These are phyloP conservation scores for Piscicola geometra DNA, from an alignment of 2,888 invertebrate genomes.

Conservation along the genomic window DNA sequence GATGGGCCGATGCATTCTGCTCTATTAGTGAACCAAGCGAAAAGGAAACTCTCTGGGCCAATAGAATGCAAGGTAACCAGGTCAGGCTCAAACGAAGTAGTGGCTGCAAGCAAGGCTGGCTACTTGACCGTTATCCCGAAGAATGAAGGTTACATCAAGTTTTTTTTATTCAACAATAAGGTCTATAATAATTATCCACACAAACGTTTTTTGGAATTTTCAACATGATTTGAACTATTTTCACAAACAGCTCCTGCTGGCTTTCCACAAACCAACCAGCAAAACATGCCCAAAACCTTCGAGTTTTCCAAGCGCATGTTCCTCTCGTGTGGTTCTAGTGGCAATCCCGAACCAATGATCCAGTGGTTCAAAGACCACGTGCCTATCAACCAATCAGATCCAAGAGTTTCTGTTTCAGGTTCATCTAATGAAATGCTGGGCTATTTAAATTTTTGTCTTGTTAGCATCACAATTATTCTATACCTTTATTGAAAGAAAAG, in stretches of 20 bases:
- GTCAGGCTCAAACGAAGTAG: neutral
- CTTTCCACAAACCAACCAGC: conserved; percentile 77
- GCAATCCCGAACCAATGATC: conserved; percentile 73
- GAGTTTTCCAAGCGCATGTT: conserved; percentile 89
- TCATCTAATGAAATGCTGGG: neutral
- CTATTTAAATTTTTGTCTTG: neutral
- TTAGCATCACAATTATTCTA: no score
- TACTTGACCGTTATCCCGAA: neutral
- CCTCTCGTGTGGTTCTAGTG: conserved; percentile 80
- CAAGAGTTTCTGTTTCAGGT: neutral
- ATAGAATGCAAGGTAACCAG: neutral
- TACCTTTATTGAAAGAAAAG: no score
- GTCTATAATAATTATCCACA: no score
- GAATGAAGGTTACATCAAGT: neutral
- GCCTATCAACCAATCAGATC: conserved; percentile 66
- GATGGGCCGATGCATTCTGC: neutral
- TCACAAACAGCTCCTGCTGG: conserved; percentile 69
- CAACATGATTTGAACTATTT: no score
- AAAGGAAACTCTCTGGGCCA: neutral
- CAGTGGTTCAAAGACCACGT: conserved; percentile 85
- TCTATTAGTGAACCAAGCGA: neutral
- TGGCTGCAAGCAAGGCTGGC: neutral
- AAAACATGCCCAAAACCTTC: conserved; percentile 85
- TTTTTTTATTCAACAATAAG: no score
- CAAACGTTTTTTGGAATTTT: no score